These are phyloP conservation scores for Piprites chloris DNA, from an alignment of 2,113 vertebrate species.

Conservation along the genomic window DNA sequence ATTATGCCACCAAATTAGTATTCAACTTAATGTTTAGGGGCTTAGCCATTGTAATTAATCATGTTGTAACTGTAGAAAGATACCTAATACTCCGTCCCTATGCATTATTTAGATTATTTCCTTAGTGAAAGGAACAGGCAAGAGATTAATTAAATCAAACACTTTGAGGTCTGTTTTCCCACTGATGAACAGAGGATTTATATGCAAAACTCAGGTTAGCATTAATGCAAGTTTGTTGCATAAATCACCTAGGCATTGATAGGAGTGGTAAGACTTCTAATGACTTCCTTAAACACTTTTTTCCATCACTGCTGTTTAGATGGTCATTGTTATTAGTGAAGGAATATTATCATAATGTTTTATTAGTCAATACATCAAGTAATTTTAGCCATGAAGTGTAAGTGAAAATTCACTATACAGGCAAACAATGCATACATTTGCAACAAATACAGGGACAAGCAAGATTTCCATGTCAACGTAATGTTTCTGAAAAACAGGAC, in stretches of 20 bases:
- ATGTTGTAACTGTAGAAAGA: constrained; percentile 51
- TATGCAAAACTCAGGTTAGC: constrained; percentile 6
- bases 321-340: not conserved
- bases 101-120: constrained; percentile 69
- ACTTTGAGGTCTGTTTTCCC: constrained; percentile 28
- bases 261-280: not conserved
- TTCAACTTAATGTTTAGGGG: constrained; percentile 52
- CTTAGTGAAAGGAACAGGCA: constrained; percentile 23
- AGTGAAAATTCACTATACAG: not conserved
- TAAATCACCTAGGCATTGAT: not conserved
- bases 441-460: not conserved
- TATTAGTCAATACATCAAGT: not conserved
- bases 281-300: not conserved
- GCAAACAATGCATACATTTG: not conserved
- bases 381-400: not conserved
- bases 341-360: not conserved
- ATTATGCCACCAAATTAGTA: constrained; percentile 60
- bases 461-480: not conserved
- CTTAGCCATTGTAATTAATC: constrained; percentile 69
- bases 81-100: constrained; percentile 47
- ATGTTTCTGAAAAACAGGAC: not conserved
- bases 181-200: constrained; percentile 37
- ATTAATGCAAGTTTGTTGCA: not conserved
- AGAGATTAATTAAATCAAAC: constrained; percentile 68
- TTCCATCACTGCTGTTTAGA: not conserved